Conservation (phyloP, 2,113 vertebrate species). For the Periophthalmus modestus region DNA sequence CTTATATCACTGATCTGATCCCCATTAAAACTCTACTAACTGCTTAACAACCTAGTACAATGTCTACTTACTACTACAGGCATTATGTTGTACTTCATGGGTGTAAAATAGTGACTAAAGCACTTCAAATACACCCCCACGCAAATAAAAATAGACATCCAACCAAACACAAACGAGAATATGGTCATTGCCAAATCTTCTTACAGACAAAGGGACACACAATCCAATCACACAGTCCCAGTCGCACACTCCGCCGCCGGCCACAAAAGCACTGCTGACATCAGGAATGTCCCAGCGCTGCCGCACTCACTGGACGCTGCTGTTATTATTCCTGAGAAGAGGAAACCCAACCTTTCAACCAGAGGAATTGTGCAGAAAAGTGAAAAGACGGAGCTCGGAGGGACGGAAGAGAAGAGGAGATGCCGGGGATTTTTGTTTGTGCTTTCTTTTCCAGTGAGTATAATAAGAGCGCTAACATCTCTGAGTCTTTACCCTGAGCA, state of each 20-base stretch:
- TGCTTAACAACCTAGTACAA: no score
- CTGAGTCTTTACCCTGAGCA: not conserved
- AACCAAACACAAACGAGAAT: constrained; percentile 6
- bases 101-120: constrained; percentile 21
- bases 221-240: constrained; percentile 9
- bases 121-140: constrained; percentile 30
- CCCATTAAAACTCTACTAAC: no score
- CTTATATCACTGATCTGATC: no score
- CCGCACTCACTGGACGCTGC: constrained; percentile 13
- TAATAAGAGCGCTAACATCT: not conserved
- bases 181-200: constrained; percentile 5
- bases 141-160: constrained; percentile 6
- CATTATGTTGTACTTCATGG: no score
- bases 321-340: constrained; percentile 42
- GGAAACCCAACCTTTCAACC: constrained; percentile 37
- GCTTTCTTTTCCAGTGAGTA: not conserved
- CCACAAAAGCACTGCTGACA: constrained; percentile 47
- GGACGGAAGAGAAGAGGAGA: not conserved
- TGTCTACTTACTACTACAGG: no score
- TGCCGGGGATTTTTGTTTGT: constrained; percentile 2
- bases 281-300: constrained; percentile 36
- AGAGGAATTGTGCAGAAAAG: constrained; percentile 24
- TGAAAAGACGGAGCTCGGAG: not conserved
- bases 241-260: not conserved
- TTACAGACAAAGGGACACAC: constrained; percentile 18